Evolutionary conservation across 64 coral and sea anemone genomes (phyloP), one percentile per base, ranked within the genome.

Genomic region (Orbicella faveolata): DNA sequence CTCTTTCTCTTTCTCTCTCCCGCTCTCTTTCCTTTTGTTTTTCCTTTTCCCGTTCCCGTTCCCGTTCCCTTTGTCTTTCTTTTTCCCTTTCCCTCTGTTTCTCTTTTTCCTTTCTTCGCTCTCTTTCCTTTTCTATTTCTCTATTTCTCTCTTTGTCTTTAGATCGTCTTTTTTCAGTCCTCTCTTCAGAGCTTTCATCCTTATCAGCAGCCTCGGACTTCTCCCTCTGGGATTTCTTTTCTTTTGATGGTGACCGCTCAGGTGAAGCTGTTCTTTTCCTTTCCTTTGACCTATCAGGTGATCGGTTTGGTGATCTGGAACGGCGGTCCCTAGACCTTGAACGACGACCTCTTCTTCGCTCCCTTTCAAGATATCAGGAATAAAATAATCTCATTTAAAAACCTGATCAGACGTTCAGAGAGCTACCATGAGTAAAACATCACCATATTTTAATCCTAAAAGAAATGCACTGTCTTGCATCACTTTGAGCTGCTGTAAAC

Each of bases 251-350:
- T 67, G 88, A 88, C 41, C 88, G 90, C 18, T 93, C 90, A 34
- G 63, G 76, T 34, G 84, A 90, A 55, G 63, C 74, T 14, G 80
- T 75, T 80, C 75, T 96, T 19, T 93, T 91, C 36, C 90, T 96
- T 53, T 96, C 95, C 17, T 84, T 94, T 18, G 93, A 92, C 65
- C 63, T 94, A 33, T 94, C 96, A 63, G 81, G 88, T 36, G 93
- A 78, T 21, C 82, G 80, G 1, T 93, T 86, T 5, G 48, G 85
- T 73, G 96, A 94, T 73, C 73, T 88, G 5, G 90, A 90, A 51
- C 82, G 79, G 68, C 73, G 63, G 16, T 79, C 70, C 65, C 64
- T 61, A 54, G 93, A 87, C 64, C 87, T 92, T 52, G 87, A 93
- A 67, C 94, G 91, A 3, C 92, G 72, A 79, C 85, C 74, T 91